Percentiles rank a stretch among this genome's conserved stretches.
Evolutionary conservation across 2,797 vertebrate species (phyloP).

Genomic region (Myiotriccus ornatus): DNA sequence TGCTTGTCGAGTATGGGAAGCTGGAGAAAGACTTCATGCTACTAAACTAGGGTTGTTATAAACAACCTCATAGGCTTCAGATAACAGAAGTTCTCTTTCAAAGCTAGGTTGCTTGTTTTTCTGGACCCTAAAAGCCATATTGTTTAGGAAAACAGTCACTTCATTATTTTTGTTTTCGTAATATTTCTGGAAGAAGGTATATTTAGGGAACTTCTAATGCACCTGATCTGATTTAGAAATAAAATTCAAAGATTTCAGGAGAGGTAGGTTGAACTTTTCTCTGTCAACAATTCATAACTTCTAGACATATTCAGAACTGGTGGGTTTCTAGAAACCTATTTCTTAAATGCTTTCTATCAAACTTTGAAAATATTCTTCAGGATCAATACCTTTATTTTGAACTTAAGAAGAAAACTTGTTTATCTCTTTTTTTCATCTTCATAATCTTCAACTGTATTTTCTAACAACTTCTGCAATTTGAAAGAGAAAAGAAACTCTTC

Average conservation of each 20-base stretch:
- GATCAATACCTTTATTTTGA: not conserved
- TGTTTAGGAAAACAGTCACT: not conserved
- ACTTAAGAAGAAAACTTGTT: not conserved
- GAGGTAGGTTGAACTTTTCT: not conserved
- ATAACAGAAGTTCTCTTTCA: not conserved
- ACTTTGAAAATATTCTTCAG: not conserved
- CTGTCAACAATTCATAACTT: not conserved
- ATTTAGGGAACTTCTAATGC: not conserved
- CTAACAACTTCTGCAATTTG: not conserved
- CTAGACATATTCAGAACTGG: not conserved
- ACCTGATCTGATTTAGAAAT: not conserved
- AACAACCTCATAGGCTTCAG: not conserved
- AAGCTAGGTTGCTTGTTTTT: not conserved
- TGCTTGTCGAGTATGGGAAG: not conserved
- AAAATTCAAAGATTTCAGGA: not conserved
- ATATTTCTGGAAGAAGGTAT: not conserved
- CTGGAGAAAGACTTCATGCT: not conserved
- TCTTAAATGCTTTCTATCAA: not conserved
- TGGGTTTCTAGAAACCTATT: not conserved
- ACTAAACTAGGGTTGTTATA: not conserved
- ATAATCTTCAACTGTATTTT: not conserved
- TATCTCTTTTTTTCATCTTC: not conserved
- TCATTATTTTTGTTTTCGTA: not conserved
- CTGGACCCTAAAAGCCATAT: not conserved
- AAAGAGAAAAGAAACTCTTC: slow-evolving; percentile 3